Percentiles rank a stretch among this genome's conserved stretches.
Evolutionary conservation across 1,140 invertebrate species (phyloP).

Genomic region (Polypedilum pembai): DNA sequence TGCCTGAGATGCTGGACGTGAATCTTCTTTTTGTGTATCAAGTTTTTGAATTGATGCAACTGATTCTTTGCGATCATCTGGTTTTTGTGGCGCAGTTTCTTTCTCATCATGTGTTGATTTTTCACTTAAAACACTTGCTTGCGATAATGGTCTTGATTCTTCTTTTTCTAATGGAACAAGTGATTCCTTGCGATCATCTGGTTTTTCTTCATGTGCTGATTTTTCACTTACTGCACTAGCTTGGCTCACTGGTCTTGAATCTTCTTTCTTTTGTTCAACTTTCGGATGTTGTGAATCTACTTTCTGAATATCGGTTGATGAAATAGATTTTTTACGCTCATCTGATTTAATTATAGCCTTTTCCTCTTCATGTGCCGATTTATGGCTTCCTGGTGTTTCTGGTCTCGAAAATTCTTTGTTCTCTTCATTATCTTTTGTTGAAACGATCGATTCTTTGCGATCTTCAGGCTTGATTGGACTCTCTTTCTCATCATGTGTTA

Average conservation of each 20-base stretch:
- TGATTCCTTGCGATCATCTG: conserved; percentile 4
- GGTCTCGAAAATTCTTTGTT: conserved; percentile 31
- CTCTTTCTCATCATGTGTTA: not conserved
- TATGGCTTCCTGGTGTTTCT: not conserved
- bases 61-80: not conserved
- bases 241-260: not conserved
- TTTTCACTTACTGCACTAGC: not conserved
- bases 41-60: not conserved
- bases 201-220: not conserved
- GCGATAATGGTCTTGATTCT: conserved; percentile 32
- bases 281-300: conserved; percentile 21
- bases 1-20: conserved; percentile 19
- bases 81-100: not conserved
- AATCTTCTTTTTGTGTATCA: not conserved
- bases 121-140: conserved; percentile 31
- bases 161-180: conserved; percentile 29
- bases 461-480: not conserved
- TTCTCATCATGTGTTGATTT: not conserved
- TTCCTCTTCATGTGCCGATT: not conserved
- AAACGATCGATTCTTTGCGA: not conserved
- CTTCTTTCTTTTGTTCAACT: not conserved
- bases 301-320: not conserved
- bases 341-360: not conserved
- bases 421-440: not conserved
- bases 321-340: conserved; percentile 6